These are phyloP conservation scores for Parnassius mnemosyne DNA, from an alignment of 2,888 invertebrate species.

Conservation along the genomic window DNA sequence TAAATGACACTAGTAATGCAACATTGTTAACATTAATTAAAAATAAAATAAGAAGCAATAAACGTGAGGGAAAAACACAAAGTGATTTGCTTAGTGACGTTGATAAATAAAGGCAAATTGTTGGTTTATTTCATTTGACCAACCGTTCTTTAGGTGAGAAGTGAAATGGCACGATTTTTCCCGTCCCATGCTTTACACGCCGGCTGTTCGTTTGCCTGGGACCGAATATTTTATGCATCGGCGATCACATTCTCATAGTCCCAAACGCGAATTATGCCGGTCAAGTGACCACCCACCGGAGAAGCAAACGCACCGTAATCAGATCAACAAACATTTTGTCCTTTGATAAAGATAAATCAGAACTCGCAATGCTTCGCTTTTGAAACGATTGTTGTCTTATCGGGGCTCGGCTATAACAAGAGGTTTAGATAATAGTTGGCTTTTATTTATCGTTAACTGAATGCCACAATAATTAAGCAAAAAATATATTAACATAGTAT, in stretches of 20 bases:
- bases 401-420: slow-evolving; percentile 12
- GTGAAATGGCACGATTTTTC: slow-evolving; percentile 67
- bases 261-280: slow-evolving; percentile 73
- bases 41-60: too few relatives aligned
- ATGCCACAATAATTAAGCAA: too few relatives aligned
- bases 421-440: not conserved
- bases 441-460: too few relatives aligned
- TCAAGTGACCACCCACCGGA: slow-evolving; percentile 69
- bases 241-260: slow-evolving; percentile 59
- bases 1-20: too few relatives aligned
- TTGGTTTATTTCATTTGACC: slow-evolving; percentile 9
- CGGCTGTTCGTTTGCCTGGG: slow-evolving; percentile 42
- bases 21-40: too few relatives aligned
- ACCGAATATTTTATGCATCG: slow-evolving; percentile 77
- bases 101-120: slow-evolving; percentile 7
- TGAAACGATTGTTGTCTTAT: slow-evolving; percentile 23
- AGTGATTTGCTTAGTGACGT: slow-evolving; percentile 20
- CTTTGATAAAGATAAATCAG: slow-evolving; percentile 63
- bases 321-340: slow-evolving; percentile 71
- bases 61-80: slow-evolving; percentile 6
- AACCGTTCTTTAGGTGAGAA: slow-evolving; percentile 55
- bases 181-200: slow-evolving; percentile 61
- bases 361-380: slow-evolving; percentile 41
- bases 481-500: too few relatives aligned
- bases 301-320: slow-evolving; percentile 59